A percentile compares a stretch with the other conserved stretches of the same genome.
Evolutionary conservation across 2,888 invertebrate species (phyloP).

Genomic region (Tetragnatha montana): DNA sequence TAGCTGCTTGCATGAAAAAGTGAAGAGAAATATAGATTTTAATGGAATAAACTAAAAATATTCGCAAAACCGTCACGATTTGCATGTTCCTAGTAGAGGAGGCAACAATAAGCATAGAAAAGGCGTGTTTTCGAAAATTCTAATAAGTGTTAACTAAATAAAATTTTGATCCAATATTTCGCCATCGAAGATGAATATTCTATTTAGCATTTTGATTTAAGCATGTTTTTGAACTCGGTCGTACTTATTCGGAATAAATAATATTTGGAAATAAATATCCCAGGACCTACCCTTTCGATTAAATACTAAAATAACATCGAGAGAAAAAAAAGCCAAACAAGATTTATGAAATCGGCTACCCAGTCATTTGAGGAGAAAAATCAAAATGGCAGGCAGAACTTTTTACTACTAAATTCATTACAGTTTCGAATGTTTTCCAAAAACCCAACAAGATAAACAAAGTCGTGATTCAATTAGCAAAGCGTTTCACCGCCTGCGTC

Average conservation of each 20-base stretch:
- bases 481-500: neutral
- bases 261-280: neutral
- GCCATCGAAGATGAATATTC: no score
- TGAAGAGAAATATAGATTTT: no score
- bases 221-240: neutral
- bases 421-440: neutral
- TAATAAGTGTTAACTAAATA: no score
- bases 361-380: neutral
- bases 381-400: neutral
- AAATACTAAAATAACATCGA: neutral
- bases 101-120: no score
- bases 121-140: no score
- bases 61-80: no score
- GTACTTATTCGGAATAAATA: neutral
- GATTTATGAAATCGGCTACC: neutral
- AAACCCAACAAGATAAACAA: neutral
- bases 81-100: no score
- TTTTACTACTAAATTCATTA: neutral
- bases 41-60: no score
- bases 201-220: no score
- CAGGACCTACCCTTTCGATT: neutral
- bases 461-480: neutral
- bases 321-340: neutral
- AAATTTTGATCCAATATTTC: no score
- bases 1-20: no score